A percentile compares a stretch with the other conserved stretches of the same genome.
These are phyloP conservation scores for Gadopsis bispinosus DNA, from an alignment of 2,797 vertebrate species.

Conservation along the genomic window DNA sequence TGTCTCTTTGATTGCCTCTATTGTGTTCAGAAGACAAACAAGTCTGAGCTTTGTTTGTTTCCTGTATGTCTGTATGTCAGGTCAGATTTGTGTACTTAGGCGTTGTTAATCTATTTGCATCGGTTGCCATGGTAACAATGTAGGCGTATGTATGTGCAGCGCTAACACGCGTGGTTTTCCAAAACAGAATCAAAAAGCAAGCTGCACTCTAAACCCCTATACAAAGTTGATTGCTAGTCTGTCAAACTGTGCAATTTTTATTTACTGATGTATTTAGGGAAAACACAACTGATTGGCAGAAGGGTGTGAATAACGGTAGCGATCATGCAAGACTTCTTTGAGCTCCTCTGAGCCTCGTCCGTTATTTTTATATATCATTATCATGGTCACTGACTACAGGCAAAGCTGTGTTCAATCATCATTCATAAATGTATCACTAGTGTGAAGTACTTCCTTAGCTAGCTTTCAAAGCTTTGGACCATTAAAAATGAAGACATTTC, in stretches of 20 bases:
- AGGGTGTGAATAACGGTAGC: not conserved
- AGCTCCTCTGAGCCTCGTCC: not conserved
- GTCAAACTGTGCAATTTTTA: not conserved
- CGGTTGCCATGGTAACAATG: conserved; percentile 36
- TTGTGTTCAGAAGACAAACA: not conserved
- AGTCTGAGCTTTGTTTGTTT: not conserved
- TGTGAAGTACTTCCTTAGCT: too few species aligned
- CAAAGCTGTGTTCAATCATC: not conserved
- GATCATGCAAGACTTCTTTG: not conserved
- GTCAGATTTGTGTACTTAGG: conserved; percentile 24
- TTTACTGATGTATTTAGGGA: not conserved
- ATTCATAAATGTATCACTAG: too few species aligned
- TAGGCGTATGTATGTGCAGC: conserved; percentile 4
- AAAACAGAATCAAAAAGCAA: conserved; percentile 22
- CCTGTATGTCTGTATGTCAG: not conserved
- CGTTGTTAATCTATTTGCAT: conserved; percentile 31
- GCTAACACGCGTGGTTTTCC: conserved; percentile 10
- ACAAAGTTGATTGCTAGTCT: conserved; percentile 3
- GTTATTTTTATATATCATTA: not conserved
- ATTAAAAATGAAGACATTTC: not conserved
- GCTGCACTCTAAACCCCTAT: conserved; percentile 17
- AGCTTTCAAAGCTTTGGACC: not conserved
- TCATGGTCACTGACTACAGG: not conserved
- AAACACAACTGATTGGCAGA: not conserved
- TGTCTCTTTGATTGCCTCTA: not conserved